Base-by-base conservation (phyloP, 2,888 invertebrate species). In the Iphiclides podalirius region DNA sequence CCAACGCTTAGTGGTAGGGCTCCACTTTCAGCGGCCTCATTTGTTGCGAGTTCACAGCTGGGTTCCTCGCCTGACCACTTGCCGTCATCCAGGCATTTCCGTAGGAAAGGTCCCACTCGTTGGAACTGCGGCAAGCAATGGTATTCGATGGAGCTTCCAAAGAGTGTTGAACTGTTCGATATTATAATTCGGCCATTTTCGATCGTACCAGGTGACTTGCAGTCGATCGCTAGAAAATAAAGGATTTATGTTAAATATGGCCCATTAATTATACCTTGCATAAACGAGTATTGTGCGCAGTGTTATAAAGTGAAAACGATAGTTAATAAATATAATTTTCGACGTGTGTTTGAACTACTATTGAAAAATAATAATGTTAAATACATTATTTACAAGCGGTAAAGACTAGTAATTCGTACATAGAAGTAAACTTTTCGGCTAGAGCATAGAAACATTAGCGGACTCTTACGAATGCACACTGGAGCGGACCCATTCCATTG, bases 51-150 rank as follows among this genome's bases (percentile, higher is more conserved):
- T 85, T 95, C 94, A 76, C 97, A 97, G 62, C 90, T 91, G 0
- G 97, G 96, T 61, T 95, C 94, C 43, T 94, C 94, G 0, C 96
- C 96, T 2, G 96, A 96, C 97, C 97, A 97, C 37, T 90, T 88
- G 2, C 95, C 96, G 53, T 94, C 94, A 47, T 95, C 95, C 77
- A 93, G 88, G 70, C 97, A 97, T 69, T 95, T 95, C 52, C 97
- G 90, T 13, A 96, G 79, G 72, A 95, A 95, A 0, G 95, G 94
- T 0, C 97, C 97, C 0, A 93, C 92, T 7, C 96, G 90, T 68
- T 94, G 94, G 81, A 91, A 96, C 63, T 94, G 94, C 1, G 96
- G 96, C 48, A 96, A 79, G 70, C 97, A 97, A 70, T 96, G 96
- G 75, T 97, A 97, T 72, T 97, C 97, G 0, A 96, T 93, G 0